Conservation (phyloP, 1,140 invertebrate genomes). For the Penaeus vannamei region DNA sequence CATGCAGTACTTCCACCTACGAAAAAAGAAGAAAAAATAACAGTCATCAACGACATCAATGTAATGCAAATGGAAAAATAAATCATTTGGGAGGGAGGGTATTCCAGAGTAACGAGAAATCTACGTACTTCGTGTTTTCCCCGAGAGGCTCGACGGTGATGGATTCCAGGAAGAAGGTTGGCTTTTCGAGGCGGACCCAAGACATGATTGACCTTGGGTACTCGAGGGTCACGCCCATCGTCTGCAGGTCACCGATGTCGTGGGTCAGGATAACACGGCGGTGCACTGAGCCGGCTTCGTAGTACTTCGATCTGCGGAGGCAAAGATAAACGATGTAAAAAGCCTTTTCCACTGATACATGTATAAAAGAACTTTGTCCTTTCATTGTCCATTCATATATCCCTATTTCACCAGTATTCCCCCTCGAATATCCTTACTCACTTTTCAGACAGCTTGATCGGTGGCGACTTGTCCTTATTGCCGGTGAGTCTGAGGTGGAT, state of each 20-base stretch:
- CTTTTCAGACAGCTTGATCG: conserved; percentile 56
- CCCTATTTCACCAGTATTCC: background rate
- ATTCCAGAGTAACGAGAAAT: background rate
- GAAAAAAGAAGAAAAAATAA: background rate
- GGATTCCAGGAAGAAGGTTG: conserved; percentile 37
- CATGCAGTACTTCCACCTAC: conserved; percentile 23
- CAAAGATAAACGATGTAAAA: background rate
- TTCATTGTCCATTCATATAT: background rate
- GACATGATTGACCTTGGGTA: conserved; percentile 56
- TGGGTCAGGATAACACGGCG: conserved; percentile 56
- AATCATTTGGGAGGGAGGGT: background rate
- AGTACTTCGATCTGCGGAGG: conserved; percentile 56
- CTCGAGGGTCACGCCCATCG: conserved; percentile 51
- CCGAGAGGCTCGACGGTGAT: conserved; percentile 54
- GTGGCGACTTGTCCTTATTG: conserved; percentile 44
- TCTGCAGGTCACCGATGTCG: conserved; percentile 58
- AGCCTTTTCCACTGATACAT: background rate
- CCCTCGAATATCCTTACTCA: background rate
- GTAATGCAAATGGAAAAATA: background rate
- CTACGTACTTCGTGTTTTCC: conserved; percentile 34
- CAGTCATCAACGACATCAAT: background rate
- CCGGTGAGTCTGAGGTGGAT: conserved; percentile 56
- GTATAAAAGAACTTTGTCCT: background rate
- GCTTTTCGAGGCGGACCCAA: conserved; percentile 49
- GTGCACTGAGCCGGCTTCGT: conserved; percentile 56